Conservation (phyloP, 64 coral and sea anemone species). For the Pocillopora damicornis region DNA sequence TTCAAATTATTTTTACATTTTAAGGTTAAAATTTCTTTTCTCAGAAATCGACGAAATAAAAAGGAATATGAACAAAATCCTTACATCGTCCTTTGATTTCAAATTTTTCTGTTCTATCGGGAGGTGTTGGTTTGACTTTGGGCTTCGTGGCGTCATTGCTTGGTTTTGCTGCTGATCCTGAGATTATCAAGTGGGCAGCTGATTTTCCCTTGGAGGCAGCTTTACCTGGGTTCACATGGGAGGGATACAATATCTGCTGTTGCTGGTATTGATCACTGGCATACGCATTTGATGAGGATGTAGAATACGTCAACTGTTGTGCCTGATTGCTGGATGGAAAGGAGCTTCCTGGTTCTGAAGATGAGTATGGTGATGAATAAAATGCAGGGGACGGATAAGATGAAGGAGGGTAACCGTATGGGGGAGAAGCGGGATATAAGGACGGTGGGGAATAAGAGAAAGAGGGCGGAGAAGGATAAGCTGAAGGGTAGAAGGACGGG, state of each 20-base stretch:
- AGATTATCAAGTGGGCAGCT: background rate
- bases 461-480: background rate
- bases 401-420: background rate
- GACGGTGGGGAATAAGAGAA: background rate
- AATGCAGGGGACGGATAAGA: background rate
- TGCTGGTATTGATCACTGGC: background rate
- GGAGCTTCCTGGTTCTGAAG: background rate
- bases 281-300: background rate
- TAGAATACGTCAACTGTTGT: slow-evolving; percentile 5
- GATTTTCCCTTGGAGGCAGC: background rate
- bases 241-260: background rate
- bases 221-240: background rate
- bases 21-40: too few species aligned
- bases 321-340: background rate
- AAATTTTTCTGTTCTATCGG: slow-evolving; percentile 43
- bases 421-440: background rate
- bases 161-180: background rate
- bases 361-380: slow-evolving; percentile 26
- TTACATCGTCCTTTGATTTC: slow-evolving; percentile 63
- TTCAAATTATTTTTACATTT: too few species aligned
- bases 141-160: slow-evolving; percentile 9
- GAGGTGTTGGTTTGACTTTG: slow-evolving; percentile 28
- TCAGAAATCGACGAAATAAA: background rate
- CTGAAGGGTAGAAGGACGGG: background rate
- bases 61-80: background rate